These are phyloP conservation scores for Carcinoscorpius rotundicauda DNA, from an alignment of 1,140 invertebrate genomes.

Conservation along the genomic window DNA sequence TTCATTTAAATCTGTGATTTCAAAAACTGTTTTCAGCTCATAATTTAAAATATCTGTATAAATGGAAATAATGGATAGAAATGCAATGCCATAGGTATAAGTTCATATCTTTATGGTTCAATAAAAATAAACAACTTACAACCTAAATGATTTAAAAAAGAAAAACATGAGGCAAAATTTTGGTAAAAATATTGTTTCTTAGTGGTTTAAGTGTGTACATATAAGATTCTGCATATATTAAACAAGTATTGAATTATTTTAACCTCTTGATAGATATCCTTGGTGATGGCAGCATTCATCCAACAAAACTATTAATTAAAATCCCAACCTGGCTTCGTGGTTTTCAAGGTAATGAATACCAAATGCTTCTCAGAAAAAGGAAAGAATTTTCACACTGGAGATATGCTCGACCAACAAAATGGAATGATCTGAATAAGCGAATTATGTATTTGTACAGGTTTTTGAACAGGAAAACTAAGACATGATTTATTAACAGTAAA, in stretches of 20 bases:
- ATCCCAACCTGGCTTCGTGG: constrained; percentile 77
- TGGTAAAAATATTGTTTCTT: background rate
- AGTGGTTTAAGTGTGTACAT: background rate
- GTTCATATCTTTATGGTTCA: too few species aligned
- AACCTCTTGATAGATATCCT: constrained; percentile 51
- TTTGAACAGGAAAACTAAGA: constrained; percentile 44
- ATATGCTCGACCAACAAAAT: constrained; percentile 54
- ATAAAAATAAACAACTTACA: too few species aligned
- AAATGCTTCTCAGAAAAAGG: constrained; percentile 53
- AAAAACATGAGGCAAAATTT: background rate
- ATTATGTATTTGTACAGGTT: constrained; percentile 57
- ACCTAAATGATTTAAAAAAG: too few species aligned
- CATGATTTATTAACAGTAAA: background rate
- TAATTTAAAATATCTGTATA: too few species aligned
- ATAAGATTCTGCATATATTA: background rate
- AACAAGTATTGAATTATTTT: background rate
- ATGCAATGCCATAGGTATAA: too few species aligned
- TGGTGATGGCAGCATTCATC: constrained; percentile 65
- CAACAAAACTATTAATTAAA: constrained; percentile 64
- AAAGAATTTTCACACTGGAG: constrained; percentile 49
- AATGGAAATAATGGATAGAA: too few species aligned
- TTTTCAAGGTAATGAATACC: constrained; percentile 73
- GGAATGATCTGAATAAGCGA: constrained; percentile 55
- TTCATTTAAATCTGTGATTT: too few species aligned
- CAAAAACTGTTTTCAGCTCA: too few species aligned